phyloP scores from a whole-genome alignment of 2,888 invertebrate genomes.

The Ypsolopha scabrella region DNA sequence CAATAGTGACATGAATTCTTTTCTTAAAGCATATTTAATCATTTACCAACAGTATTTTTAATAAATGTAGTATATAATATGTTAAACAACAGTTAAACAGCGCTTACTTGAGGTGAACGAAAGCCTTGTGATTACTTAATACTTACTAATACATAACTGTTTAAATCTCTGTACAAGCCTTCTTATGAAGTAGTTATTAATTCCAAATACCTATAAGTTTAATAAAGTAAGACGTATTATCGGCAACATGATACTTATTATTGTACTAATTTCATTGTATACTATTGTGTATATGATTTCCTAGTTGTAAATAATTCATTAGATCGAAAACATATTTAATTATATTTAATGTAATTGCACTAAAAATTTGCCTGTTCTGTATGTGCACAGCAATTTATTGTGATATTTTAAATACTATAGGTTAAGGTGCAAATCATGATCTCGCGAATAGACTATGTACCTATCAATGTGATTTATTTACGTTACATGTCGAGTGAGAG shows the following conservation, averaged over 20 bases:
- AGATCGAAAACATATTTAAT: conserved; percentile 39
- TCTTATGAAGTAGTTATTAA: neutral
- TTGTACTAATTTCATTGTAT: neutral
- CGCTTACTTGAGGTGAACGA: no score
- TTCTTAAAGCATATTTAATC: no score
- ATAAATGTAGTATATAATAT: no score
- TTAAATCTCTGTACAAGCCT: neutral
- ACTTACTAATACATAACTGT: neutral
- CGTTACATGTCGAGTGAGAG: conserved; percentile 5
- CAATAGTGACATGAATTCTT: no score
- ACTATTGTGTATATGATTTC: conserved; percentile 14
- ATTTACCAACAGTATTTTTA: no score
- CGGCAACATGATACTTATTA: neutral
- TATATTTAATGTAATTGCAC: conserved; percentile 64
- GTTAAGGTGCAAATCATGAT: conserved; percentile 60
- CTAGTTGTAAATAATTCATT: conserved; percentile 33
- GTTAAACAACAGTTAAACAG: no score
- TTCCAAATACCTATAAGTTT: neutral
- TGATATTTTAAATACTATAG: conserved; percentile 70
- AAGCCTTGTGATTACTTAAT: neutral
- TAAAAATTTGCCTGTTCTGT: conserved; percentile 69
- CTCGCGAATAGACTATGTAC: conserved; percentile 57
- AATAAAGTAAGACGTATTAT: conserved; percentile 23
- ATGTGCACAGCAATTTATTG: conserved; percentile 71
- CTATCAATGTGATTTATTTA: conserved; percentile 57